Base-by-base conservation (phyloP, 2,888 invertebrate species). In the Lasioglossum villosulum region DNA sequence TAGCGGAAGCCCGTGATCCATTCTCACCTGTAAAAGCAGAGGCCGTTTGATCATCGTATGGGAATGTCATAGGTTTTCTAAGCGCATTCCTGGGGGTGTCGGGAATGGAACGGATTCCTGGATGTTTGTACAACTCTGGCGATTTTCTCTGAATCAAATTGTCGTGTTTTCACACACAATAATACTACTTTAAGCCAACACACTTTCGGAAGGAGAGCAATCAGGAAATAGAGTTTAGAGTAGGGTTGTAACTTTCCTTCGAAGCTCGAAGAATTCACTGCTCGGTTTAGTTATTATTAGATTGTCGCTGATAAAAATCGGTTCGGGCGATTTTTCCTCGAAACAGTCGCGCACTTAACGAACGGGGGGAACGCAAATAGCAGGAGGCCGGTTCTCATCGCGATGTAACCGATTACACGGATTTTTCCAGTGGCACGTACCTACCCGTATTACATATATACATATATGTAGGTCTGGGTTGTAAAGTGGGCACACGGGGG, bases 1-100 rank as follows among this genome's bases (percentile, higher is more conserved):
- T 92, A 92, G 89, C 88, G 89, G 88, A 90, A 89, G 89, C 90
- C 91, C 83, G 77, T 77, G 86, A 83, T 82, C 73, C 83, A 78
- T 56, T 56, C 86, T 87, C 90, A 90, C 89, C 90, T 90, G 91
- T 77, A 89, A 91, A 70, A 89, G 90, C 89, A 89, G 37, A 78
- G 83, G 48, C 86, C 82, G 83, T 89, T 86, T 77, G 87, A 82
- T 90, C 90, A 88, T 89, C 87, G 76, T 16, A 27, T 68, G 81
- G 42, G 85, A 86, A 90, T 90, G 84, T 78, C 71, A 19, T 74
- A 83, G 66, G 78, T 79, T 81, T 78, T 75, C 76, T 63, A 68
- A 73, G 68, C 37, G 45, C 72, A 39, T 30, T 77, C 37, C 68
- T 27, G 14, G 37, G 68, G 74, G 78, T 76, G 86, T 87, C 86